These are phyloP conservation scores for Dasysyrphus tricinctus DNA, from an alignment of 2,888 invertebrate species.

Conservation along the genomic window DNA sequence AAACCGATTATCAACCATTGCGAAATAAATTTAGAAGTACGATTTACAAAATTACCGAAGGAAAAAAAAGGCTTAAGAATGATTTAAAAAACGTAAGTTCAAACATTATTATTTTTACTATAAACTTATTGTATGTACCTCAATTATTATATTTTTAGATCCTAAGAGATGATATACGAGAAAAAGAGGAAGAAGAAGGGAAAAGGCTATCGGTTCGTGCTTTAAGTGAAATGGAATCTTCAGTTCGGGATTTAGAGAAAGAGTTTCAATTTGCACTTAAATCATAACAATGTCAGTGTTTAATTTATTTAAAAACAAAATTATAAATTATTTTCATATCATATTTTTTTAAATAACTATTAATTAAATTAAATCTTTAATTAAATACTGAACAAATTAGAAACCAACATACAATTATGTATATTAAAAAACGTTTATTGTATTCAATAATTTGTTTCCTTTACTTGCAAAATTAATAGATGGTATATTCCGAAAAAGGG, in stretches of 20 bases:
- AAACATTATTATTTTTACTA: neutral
- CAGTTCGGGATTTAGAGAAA: slow-evolving; percentile 38
- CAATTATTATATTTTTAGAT: slow-evolving; percentile 31
- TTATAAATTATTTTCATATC: too few species aligned
- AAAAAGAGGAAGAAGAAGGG: neutral
- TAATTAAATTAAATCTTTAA: too few species aligned
- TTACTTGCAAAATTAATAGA: too few species aligned
- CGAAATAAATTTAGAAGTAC: slow-evolving; percentile 47
- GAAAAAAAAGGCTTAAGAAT: slow-evolving; percentile 50
- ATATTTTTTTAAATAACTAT: too few species aligned
- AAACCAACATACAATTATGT: too few species aligned
- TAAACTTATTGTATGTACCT: too few species aligned
- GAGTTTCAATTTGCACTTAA: slow-evolving; percentile 43
- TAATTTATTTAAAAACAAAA: neutral
- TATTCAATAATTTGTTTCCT: too few species aligned
- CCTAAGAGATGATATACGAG: neutral
- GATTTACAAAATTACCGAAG: slow-evolving; percentile 58
- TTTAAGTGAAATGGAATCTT: slow-evolving; percentile 41
- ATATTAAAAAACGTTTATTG: too few species aligned
- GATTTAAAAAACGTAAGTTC: slow-evolving; percentile 51
- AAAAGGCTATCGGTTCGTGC: neutral
- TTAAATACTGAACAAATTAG: too few species aligned
- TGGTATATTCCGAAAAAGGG: too few species aligned
- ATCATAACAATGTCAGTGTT: neutral
- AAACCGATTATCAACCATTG: slow-evolving; percentile 49